Base-by-base conservation (phyloP, 2,113 vertebrate species). In the Emydocephalus ijimae region DNA sequence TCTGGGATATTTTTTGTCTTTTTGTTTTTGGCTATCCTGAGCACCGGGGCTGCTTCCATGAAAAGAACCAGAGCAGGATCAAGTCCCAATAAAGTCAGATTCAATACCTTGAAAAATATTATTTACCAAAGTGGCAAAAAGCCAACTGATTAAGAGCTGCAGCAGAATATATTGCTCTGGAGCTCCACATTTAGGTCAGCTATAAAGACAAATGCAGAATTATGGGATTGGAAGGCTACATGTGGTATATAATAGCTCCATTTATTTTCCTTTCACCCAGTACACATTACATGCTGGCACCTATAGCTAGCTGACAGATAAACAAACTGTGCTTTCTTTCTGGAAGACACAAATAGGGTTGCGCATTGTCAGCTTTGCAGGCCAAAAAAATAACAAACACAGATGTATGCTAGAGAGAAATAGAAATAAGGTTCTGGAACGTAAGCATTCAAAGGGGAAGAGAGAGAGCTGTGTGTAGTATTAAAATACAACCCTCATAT, bases 331-430 rank as follows among this genome's bases (percentile, higher is more conserved):
- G 87, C 94, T 96, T 89, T 85, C 61, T 95, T 95, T 89, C 43
- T 94, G 94, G 94, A 94, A 92, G 94, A 93, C 39, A n/a, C 59
- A 94, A 95, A 92, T 93, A 95, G 95, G 39, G 93, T 95, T 95
- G 96, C 92, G 95, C 92, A 54, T 93, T 96, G 95, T 96, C 93
- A 93, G 94, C 69, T 15, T 81, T 87, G 91, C 90, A 74, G 92
- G 90, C 91, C 95, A 89, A 96, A 95, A n/a, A 94, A 95, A 94
- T 74, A 97, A 96, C 94, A 97, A 97, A 97, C 95, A 96, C 95
- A 96, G 96, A 96, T 95, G 95, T 94, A 93, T 85, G 59, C 26
- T 91, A 85, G 90, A 86, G 94, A 94, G 57, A 91, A 81, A 69
- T 45, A 94, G 94, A 91, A 95, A 96, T 34, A 10, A 15, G 64